Evolutionary conservation across 1,140 invertebrate genomes (phyloP), one percentile per base, ranked within the genome.

Genomic region (Drosophila fuyamai): DNA sequence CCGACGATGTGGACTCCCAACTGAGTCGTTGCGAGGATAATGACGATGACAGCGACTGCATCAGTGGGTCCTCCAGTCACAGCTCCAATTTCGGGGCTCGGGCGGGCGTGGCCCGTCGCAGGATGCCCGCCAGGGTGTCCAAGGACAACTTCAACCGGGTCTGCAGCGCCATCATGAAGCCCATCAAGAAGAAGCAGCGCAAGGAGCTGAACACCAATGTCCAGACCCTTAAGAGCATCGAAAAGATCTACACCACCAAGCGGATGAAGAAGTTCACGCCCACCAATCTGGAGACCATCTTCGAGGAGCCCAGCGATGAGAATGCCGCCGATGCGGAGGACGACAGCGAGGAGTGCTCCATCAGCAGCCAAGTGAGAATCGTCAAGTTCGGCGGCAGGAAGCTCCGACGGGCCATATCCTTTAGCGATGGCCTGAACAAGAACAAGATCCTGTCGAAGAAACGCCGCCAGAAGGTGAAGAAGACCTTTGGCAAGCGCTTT

Each of bases 401-500:
- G 12, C 48, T 92, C 3, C 73, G 78, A 0, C 77, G 91, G 2
- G 71, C 82, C 16, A 77, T 92, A 10, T 81, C 79, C 3, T 92
- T 85, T 29, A 84, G 72, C 44, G 91, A 92, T 67, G 91, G 91
- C n/a, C 71, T 92, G 4, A 88, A 81, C 48, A 85, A 79, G 18
- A 92, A 83, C 47, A 92, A 92, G 43, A 62, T 78, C 10, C 59
- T 91, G 27, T 54, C 84, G 10, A 92, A 92, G 60, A 85, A 88
- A 12, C 73, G 91, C 0, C 79, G 91, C 8, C 76, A 79, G 18
- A 92, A 92, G 76, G 91, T 92, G 0, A 92, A 92, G 60, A 92
- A 92, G 44, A 81, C 77, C 0, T 92, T 92, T 36, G 91, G 91
- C 35, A 88, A 89, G 27, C 65, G 85, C 1, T 76, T 79, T 18